Percentiles rank a stretch among this genome's conserved stretches.
phyloP scores from a whole-genome alignment of 2,113 vertebrate species.

The Sphyrna mokarran region DNA sequence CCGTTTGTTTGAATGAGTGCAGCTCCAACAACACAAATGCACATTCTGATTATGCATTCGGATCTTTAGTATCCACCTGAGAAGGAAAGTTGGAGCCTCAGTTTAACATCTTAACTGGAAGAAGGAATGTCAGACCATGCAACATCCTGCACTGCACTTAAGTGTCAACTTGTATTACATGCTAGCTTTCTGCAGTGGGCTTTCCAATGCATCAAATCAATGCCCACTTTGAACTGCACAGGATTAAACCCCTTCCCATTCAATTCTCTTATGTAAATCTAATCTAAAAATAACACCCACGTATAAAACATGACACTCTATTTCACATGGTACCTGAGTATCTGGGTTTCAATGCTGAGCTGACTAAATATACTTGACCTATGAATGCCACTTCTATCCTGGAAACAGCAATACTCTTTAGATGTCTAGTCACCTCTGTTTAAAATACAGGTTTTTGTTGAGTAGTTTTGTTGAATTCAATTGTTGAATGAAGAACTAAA shows the following conservation, averaged over 20 bases:
- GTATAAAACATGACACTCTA: not conserved
- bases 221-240: not conserved
- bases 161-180: too few species aligned
- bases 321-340: not conserved
- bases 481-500: constrained; percentile 30
- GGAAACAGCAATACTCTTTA: not conserved
- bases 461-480: constrained; percentile 18
- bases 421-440: not conserved
- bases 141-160: not conserved
- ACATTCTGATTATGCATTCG: not conserved
- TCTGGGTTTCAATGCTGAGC: constrained; percentile 13
- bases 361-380: constrained; percentile 30
- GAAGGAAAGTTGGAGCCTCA: not conserved
- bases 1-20: not conserved
- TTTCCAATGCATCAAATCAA: not conserved
- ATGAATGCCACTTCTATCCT: constrained; percentile 10
- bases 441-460: constrained; percentile 26
- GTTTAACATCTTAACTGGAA: not conserved
- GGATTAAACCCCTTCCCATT: not conserved
- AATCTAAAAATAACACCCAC: not conserved
- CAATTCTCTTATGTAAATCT: not conserved
- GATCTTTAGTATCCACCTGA: not conserved
- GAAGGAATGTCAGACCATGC: not conserved
- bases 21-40: not conserved
- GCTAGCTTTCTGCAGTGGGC: not conserved